Conservation (phyloP, 2,113 vertebrate genomes). For the Xiphophorus maculatus region DNA sequence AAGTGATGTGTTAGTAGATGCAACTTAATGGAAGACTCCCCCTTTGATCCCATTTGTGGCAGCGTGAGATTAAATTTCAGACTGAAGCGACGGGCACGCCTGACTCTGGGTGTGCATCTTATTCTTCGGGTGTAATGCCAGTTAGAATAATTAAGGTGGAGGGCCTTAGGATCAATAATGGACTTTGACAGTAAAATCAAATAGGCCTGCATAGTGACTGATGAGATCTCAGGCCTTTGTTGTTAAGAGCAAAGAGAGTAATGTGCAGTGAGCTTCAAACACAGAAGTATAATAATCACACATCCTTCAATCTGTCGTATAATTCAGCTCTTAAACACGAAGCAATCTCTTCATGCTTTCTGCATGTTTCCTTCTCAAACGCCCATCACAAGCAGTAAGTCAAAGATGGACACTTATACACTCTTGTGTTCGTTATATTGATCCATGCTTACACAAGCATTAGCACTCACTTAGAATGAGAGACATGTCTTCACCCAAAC, state of each 20-base stretch:
- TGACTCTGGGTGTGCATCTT: constrained; percentile 16
- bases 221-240: constrained; percentile 37
- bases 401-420: constrained; percentile 73
- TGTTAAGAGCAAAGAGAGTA: constrained; percentile 22
- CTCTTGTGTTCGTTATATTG: constrained; percentile 69
- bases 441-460: constrained; percentile 74
- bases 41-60: constrained; percentile 40
- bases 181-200: constrained; percentile 41
- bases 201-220: constrained; percentile 37
- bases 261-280: not conserved
- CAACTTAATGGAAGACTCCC: constrained; percentile 23
- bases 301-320: constrained; percentile 17
- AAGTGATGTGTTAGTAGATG: not conserved
- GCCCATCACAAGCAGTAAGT: constrained; percentile 51
- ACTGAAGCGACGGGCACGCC: not conserved
- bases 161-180: constrained; percentile 45
- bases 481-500: constrained; percentile 59
- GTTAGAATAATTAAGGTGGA: constrained; percentile 45
- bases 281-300: constrained; percentile 8
- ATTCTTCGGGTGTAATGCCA: constrained; percentile 30
- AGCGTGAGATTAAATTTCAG: not conserved
- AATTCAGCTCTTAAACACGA: not conserved
- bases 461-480: constrained; percentile 73
- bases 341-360: constrained; percentile 18
- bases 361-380: constrained; percentile 45